Evolutionary conservation across 2,888 invertebrate genomes (phyloP).

Genomic region (Leptothorax acervorum): DNA sequence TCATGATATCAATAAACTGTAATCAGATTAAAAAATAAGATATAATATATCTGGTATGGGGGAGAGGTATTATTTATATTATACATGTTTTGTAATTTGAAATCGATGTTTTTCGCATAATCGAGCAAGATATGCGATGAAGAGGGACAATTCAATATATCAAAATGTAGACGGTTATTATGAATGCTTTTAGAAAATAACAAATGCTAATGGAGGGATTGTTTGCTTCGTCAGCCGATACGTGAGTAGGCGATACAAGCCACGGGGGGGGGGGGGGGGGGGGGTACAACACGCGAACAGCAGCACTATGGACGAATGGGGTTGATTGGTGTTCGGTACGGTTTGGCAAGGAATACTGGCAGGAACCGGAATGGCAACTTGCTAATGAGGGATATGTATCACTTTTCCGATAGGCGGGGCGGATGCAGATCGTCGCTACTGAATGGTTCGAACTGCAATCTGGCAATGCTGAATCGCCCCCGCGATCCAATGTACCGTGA

Average conservation of each 20-base stretch:
- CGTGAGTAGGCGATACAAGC: conserved; percentile 28
- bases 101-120: background rate
- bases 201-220: conserved; percentile 35
- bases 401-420: conserved; percentile 73
- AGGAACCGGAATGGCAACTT: conserved; percentile 74
- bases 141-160: background rate
- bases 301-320: conserved; percentile 28
- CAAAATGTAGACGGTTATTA: conserved; percentile 3
- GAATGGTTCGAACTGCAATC: conserved; percentile 73
- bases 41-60: background rate
- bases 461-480: conserved; percentile 74
- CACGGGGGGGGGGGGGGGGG: background rate
- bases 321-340: conserved; percentile 62
- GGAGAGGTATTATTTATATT: background rate
- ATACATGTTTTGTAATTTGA: background rate
- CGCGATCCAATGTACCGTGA: conserved; percentile 73
- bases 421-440: conserved; percentile 68
- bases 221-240: conserved; percentile 42
- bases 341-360: conserved; percentile 68
- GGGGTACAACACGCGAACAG: conserved; percentile 7
- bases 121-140: background rate
- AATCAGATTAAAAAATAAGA: conserved; percentile 8
- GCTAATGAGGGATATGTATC: conserved; percentile 74
- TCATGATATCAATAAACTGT: background rate
- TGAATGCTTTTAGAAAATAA: conserved; percentile 35